Percentiles rank a stretch among this genome's conserved stretches.
phyloP scores from a whole-genome alignment of 2,888 invertebrate species.

The Sinhomidia bicolor region DNA sequence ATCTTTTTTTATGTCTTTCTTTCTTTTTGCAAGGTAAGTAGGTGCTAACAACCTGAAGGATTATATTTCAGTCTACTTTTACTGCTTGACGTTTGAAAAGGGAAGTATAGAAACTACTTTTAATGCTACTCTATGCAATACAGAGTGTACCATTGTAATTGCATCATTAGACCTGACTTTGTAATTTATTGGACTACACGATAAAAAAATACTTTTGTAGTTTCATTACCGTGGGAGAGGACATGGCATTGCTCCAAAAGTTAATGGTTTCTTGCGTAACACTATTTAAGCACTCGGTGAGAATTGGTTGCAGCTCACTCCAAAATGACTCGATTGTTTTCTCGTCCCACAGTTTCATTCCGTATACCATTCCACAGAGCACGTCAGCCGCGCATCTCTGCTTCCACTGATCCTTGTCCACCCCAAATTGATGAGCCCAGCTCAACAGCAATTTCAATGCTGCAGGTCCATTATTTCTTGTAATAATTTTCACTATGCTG shows the following conservation, averaged over 20 bases:
- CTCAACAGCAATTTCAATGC: conserved; percentile 69
- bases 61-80: not conserved
- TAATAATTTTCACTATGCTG: conserved; percentile 70
- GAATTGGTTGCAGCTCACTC: conserved; percentile 82
- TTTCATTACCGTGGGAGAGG: conserved; percentile 69
- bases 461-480: conserved; percentile 78
- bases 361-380: conserved; percentile 83
- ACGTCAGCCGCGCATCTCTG: conserved; percentile 84
- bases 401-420: conserved; percentile 82
- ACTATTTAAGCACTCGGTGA: conserved; percentile 82
- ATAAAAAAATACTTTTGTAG: not conserved
- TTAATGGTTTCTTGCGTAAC: conserved; percentile 83
- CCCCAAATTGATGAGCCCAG: conserved; percentile 81
- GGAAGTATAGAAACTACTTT: not conserved
- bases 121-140: not conserved
- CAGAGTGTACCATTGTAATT: not conserved
- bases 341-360: conserved; percentile 83
- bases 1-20: not conserved
- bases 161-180: too few species aligned
- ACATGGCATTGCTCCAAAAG: conserved; percentile 82
- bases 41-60: not conserved
- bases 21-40: not conserved
- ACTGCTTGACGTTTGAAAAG: too few species aligned
- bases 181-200: too few species aligned
- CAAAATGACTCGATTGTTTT: conserved; percentile 82